Evolutionary conservation across 1,140 invertebrate species (phyloP).

Genomic region (Papilio helenus): DNA sequence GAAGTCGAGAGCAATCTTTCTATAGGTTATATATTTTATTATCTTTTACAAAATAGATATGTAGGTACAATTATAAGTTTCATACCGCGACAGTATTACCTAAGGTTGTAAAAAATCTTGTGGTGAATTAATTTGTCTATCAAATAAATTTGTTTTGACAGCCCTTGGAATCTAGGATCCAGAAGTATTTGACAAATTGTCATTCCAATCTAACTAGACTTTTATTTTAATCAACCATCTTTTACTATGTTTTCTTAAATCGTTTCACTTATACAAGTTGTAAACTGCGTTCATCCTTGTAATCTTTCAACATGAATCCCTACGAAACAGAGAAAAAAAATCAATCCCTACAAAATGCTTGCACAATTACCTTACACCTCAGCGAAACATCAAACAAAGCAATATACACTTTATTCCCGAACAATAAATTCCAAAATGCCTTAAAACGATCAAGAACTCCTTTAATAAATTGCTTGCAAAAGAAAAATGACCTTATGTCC

Average conservation of each 20-base stretch:
- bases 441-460: background rate
- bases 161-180: background rate
- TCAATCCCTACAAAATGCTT: constrained; percentile 40
- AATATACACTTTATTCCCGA: constrained; percentile 13
- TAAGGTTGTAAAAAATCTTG: no score
- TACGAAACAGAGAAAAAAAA: constrained; percentile 19
- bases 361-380: constrained; percentile 39
- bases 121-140: no score
- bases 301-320: constrained; percentile 15
- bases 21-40: no score
- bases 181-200: background rate
- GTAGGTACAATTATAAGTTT: no score
- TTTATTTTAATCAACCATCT: background rate
- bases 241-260: background rate
- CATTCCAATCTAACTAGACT: background rate
- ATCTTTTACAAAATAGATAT: no score
- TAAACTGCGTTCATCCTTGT: constrained; percentile 13
- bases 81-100: no score
- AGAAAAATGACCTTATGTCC: background rate
- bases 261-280: background rate
- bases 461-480: constrained; percentile 19
- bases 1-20: no score
- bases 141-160: no score
- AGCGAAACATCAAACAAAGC: background rate
- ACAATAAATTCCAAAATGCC: background rate